Evolutionary conservation across 1,140 invertebrate species (phyloP).

Genomic region (Philaenus spumarius): DNA sequence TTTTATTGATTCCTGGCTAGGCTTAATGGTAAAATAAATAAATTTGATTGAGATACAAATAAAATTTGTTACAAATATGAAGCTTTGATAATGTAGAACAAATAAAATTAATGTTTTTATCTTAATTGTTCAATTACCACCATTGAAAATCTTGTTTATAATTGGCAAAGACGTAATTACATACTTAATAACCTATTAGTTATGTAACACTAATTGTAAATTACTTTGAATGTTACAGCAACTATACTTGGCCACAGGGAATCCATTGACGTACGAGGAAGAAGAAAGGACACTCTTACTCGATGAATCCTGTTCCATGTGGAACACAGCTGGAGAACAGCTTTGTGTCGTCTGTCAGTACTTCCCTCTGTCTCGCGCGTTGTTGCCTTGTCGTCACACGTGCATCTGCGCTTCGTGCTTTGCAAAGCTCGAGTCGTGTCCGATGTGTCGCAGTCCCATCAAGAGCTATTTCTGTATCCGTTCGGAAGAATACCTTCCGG

Average conservation of each 20-base stretch:
- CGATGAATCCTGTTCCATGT: constrained; percentile 29
- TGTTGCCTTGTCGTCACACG: constrained; percentile 74
- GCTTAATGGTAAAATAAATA: too few species aligned
- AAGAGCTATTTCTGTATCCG: constrained; percentile 73
- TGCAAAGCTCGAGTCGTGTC: constrained; percentile 65
- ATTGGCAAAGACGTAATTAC: too few species aligned
- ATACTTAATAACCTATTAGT: too few species aligned
- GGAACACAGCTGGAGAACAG: constrained; percentile 44
- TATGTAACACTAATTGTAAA: not conserved
- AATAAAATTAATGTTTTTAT: too few species aligned
- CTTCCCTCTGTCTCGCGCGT: constrained; percentile 63
- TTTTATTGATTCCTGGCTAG: too few species aligned
- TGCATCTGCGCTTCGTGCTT: constrained; percentile 75
- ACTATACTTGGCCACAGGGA: constrained; percentile 63
- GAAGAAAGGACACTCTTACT: constrained; percentile 40
- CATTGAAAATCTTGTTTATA: too few species aligned
- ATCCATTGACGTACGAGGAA: constrained; percentile 52
- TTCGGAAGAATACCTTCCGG: constrained; percentile 62
- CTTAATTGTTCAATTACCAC: too few species aligned
- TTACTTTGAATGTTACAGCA: constrained; percentile 47
- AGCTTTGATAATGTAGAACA: too few species aligned
- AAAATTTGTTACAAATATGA: too few species aligned
- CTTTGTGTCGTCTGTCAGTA: constrained; percentile 75
- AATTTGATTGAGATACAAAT: too few species aligned
- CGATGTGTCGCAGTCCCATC: constrained; percentile 72